Base-by-base conservation (phyloP, 2,797 vertebrate genomes). In the Macroramphosus scolopax region DNA sequence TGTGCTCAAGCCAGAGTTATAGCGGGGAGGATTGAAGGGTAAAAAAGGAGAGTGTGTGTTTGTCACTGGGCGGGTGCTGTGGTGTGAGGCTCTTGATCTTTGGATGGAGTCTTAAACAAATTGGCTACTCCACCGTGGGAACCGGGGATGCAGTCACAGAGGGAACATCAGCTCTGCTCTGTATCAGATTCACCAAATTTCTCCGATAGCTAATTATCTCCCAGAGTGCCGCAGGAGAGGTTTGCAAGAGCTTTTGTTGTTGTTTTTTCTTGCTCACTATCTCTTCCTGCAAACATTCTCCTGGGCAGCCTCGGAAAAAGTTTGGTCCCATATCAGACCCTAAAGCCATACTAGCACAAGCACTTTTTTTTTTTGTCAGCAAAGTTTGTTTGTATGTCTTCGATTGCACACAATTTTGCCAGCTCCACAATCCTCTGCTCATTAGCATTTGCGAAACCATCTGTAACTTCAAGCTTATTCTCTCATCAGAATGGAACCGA, bases 181-280 rank as follows among this genome's bases (percentile, higher is more conserved):
- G 31, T 75, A 72, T 82, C 81, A 75, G 74, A 80, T 81, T 80
- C 75, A 63, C 72, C 63, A 80, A 76, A 83, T 83, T 75, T 83
- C 77, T 77, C 57, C 51, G 37, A 78, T 69, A 55, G 63, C 77
- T 87, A 86, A 87, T 87, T 84, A 83, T 75, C 85, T 83, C 80
- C 56, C 66, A 46, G 36, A 75, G 68, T 58, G 76, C 72, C 72
- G 71, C 51, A 59, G 55, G 59, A 79, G 62, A 75, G 62, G 74
- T 80, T 76, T 75, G 67, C 54, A 68, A 34, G 41, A 55, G 68
- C 68, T 68, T 78, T 69, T 75, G 65, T 79, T 82, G 61, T 77
- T 82, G 75, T 68, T 65, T 44, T 59, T 50, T 64, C 52, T 62
- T 35, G 17, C 44, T 38, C 32, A 1, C 51, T 62, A 29, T 38